Conservation (phyloP, 2,797 vertebrate genomes). For the Petrocephalus sullivani region DNA sequence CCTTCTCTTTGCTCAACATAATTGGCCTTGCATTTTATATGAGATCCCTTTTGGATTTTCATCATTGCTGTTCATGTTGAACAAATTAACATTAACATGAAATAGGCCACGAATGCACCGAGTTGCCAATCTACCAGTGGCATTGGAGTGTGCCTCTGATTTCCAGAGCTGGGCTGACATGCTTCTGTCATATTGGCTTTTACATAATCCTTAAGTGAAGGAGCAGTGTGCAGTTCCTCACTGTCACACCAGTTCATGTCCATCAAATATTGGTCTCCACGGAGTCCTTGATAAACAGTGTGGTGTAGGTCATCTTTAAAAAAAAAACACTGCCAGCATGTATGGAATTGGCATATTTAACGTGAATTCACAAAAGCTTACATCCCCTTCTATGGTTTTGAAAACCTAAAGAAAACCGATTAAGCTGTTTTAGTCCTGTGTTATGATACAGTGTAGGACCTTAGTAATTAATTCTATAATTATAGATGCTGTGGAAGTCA, state of each 20-base stretch:
- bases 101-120: not conserved
- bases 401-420: not conserved
- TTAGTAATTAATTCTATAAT: not conserved
- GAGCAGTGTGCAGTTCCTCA: not conserved
- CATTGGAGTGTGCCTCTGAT: not conserved
- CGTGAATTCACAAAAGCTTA: not conserved
- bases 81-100: not conserved
- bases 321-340: not conserved
- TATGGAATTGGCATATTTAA: not conserved
- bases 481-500: not conserved
- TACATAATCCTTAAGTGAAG: not conserved
- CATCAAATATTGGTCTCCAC: not conserved
- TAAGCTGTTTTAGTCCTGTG: slow-evolving; percentile 3
- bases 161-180: not conserved
- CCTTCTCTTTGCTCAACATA: not conserved
- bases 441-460: not conserved
- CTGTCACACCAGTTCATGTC: not conserved
- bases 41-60: slow-evolving; percentile 2
- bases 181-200: slow-evolving; percentile 15
- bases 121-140: not conserved
- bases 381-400: not conserved
- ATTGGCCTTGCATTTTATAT: slow-evolving; percentile 5
- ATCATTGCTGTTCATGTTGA: not conserved
- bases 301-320: not conserved
- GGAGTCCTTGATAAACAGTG: not conserved